These are phyloP conservation scores for Glossophaga mutica DNA, from an alignment of 2,797 vertebrate species.

Conservation along the genomic window DNA sequence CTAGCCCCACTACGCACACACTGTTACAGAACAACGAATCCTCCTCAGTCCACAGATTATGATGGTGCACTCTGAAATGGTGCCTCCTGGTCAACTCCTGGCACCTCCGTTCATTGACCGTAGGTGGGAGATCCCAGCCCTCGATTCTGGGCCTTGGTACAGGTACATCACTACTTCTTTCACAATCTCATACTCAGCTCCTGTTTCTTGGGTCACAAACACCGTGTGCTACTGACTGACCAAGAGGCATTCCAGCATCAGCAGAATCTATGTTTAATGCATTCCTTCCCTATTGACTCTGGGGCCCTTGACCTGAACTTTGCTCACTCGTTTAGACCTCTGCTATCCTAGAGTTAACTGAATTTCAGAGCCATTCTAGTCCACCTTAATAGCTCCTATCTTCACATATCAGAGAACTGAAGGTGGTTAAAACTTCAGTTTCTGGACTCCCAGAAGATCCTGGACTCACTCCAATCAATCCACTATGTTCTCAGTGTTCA, in stretches of 20 bases:
- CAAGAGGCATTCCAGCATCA: background rate
- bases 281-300: background rate
- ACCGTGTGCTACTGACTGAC: background rate
- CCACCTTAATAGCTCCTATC: background rate
- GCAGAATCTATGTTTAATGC: background rate
- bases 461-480: background rate
- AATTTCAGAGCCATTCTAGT: background rate
- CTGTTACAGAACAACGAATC: background rate
- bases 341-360: background rate
- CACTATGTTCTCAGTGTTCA: background rate
- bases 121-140: background rate
- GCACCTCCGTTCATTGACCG: background rate
- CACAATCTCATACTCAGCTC: fast-evolving
- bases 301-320: background rate
- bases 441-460: background rate
- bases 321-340: background rate
- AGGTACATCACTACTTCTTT: background rate
- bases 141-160: background rate
- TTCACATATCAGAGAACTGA: background rate
- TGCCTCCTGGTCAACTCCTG: background rate
- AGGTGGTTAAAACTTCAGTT: background rate
- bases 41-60: background rate
- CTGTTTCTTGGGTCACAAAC: background rate
- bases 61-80: background rate
- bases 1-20: no score